These are phyloP conservation scores for Trichechus manatus DNA, from an alignment of 2,113 vertebrate species.

Conservation along the genomic window DNA sequence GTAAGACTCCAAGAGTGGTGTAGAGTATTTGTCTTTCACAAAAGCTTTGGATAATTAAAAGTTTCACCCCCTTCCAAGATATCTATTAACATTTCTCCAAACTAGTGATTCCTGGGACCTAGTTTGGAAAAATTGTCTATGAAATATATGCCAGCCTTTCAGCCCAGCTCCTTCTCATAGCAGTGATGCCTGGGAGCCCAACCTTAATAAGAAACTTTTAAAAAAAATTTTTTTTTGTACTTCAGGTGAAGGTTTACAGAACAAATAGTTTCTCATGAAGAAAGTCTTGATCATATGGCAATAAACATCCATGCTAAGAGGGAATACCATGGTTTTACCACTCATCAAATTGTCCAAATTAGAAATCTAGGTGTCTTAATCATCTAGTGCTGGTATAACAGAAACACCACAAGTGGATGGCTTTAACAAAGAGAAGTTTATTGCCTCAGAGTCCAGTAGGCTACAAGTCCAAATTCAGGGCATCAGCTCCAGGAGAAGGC, in stretches of 20 bases:
- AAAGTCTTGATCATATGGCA: background rate
- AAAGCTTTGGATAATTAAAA: background rate
- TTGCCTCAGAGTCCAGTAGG: too few relatives aligned
- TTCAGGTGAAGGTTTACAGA: too few relatives aligned
- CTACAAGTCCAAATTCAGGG: too few relatives aligned
- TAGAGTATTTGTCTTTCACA: background rate
- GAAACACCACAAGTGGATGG: too few relatives aligned
- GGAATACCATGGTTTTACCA: background rate
- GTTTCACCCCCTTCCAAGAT: background rate
- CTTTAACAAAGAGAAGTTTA: too few relatives aligned
- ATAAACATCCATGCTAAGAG: background rate
- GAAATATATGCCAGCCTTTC: background rate
- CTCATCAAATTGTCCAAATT: background rate
- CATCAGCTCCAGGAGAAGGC: too few relatives aligned
- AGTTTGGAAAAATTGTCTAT: background rate
- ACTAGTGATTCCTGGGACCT: background rate
- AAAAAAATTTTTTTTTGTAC: too few relatives aligned
- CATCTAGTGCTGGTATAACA: too few relatives aligned
- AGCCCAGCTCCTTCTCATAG: background rate
- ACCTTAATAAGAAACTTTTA: too few relatives aligned
- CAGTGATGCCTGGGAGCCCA: background rate
- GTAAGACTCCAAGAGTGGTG: background rate
- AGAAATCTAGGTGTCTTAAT: background rate
- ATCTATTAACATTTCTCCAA: background rate
- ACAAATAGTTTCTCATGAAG: too few relatives aligned